These are phyloP conservation scores for Lottia gigantea DNA, from an alignment of 2,888 invertebrate genomes.

Conservation along the genomic window DNA sequence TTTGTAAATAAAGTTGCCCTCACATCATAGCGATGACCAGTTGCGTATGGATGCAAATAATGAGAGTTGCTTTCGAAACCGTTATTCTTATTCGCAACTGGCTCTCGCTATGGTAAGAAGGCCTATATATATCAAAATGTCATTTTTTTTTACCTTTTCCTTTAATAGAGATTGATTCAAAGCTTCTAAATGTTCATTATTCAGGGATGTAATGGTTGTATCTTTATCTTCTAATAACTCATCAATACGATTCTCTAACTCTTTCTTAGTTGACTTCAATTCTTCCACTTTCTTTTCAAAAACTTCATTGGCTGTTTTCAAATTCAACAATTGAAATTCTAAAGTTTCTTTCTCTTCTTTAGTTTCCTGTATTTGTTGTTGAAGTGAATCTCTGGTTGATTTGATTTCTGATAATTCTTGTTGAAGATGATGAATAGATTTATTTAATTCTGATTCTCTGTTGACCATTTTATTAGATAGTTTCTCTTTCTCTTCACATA, in stretches of 20 bases:
- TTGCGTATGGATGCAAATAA: too few species aligned
- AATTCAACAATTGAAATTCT: neutral
- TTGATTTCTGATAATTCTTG: neutral
- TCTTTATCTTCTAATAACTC: slow-evolving; percentile 41
- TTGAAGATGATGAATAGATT: neutral
- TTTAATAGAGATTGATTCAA: slow-evolving; percentile 35
- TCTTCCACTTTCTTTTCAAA: slow-evolving; percentile 37
- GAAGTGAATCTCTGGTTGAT: neutral
- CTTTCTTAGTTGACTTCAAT: slow-evolving; percentile 35
- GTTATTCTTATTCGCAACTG: too few species aligned
- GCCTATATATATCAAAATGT: too few species aligned
- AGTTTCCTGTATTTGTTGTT: too few species aligned
- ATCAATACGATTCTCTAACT: slow-evolving; percentile 40
- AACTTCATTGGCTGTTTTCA: slow-evolving; percentile 29
- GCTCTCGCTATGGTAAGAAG: too few species aligned
- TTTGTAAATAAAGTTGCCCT: too few species aligned
- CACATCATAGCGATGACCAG: too few species aligned
- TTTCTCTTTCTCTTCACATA: too few species aligned
- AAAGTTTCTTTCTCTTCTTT: neutral
- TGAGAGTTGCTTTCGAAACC: too few species aligned
- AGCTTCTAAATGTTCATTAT: slow-evolving; percentile 35
- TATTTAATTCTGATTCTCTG: neutral
- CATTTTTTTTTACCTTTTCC: slow-evolving; percentile 34
- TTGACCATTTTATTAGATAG: too few species aligned
- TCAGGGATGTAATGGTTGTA: slow-evolving; percentile 39